A percentile compares a stretch with the other conserved stretches of the same genome.
phyloP scores from a whole-genome alignment of 2,888 invertebrate species.

The Imbricaverruca yamaguchii region DNA sequence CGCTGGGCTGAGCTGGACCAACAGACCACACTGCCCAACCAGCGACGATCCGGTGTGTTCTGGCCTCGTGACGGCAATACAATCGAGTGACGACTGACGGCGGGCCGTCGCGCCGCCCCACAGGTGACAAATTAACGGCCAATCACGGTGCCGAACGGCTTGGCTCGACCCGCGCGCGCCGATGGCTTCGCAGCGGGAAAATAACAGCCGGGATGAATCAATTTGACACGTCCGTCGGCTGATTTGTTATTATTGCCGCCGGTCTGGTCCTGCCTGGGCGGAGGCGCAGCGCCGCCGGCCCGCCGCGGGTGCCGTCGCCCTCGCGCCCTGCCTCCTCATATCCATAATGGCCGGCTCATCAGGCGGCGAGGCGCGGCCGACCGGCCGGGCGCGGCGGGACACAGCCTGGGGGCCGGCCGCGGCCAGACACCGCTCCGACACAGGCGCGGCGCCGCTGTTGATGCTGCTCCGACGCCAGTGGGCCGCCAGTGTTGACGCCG shows the following conservation, averaged over 20 bases:
- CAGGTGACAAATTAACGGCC: constrained; percentile 16
- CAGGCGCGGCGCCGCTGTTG: neutral
- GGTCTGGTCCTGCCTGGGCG: neutral
- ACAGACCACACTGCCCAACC: too few species aligned
- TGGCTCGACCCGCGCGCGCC: neutral
- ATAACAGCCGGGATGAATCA: neutral
- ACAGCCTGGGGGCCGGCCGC: neutral
- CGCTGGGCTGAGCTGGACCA: too few species aligned
- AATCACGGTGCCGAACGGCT: neutral
- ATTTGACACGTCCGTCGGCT: neutral
- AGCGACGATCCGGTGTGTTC: neutral
- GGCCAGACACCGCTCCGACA: too few species aligned
- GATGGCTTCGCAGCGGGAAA: neutral
- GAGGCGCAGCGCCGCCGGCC: neutral
- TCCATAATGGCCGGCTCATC: constrained; percentile 8
- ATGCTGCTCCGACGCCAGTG: neutral
- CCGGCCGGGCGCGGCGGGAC: neutral
- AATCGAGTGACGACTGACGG: constrained; percentile 3
- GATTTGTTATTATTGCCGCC: constrained; percentile 17
- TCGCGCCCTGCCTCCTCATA: neutral
- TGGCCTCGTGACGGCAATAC: neutral
- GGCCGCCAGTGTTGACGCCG: neutral
- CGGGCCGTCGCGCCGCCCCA: neutral
- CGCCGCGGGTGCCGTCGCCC: neutral
- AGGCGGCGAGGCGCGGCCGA: neutral